Conservation (phyloP, 2,888 invertebrate genomes). For the Meiosimyza platycephala region DNA sequence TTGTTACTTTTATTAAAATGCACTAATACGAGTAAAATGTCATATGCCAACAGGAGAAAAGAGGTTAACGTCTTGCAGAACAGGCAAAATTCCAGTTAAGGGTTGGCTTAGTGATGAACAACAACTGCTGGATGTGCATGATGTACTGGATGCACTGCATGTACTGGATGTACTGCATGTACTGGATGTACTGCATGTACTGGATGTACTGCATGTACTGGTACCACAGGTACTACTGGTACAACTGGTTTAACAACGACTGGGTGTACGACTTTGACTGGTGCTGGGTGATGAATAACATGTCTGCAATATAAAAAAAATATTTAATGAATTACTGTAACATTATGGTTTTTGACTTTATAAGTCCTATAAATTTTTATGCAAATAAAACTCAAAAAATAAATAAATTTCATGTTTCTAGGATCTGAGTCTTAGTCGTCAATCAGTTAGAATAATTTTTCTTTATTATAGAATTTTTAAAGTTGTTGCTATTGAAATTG, state of each 20-base stretch:
- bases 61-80: conserved; percentile 21
- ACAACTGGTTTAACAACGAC: conserved; percentile 57
- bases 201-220: conserved; percentile 61
- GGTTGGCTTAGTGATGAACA: conserved; percentile 57
- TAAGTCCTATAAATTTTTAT: too few relatives aligned
- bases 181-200: conserved; percentile 48
- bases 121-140: conserved; percentile 61
- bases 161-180: conserved; percentile 63
- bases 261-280: conserved; percentile 60
- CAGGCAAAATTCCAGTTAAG: conserved; percentile 18
- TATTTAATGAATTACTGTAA: conserved; percentile 12
- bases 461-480: too few relatives aligned
- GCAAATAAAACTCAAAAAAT: too few relatives aligned
- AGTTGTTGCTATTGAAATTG: too few relatives aligned
- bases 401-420: too few relatives aligned
- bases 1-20: too few relatives aligned
- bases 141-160: conserved; percentile 61
- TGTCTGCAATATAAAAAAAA: conserved; percentile 48
- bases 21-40: too few relatives aligned
- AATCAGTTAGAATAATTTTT: too few relatives aligned
- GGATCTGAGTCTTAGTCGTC: too few relatives aligned
- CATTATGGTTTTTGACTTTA: too few relatives aligned
- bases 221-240: conserved; percentile 45
- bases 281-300: conserved; percentile 66
- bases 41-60: conserved; percentile 31